These are phyloP conservation scores for Trilocha varians DNA, from an alignment of 2,888 invertebrate species.

Conservation along the genomic window DNA sequence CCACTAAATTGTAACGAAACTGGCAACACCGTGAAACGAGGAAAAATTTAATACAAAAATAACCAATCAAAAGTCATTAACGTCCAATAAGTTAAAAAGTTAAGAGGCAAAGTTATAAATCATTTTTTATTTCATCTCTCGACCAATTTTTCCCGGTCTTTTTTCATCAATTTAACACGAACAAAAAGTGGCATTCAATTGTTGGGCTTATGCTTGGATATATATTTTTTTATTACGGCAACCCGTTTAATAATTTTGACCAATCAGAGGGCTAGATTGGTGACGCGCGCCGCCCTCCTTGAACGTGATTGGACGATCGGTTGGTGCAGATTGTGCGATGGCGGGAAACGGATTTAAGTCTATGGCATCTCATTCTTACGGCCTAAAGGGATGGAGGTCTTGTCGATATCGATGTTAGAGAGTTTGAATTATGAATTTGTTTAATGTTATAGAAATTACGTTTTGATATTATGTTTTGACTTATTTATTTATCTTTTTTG, in stretches of 20 bases:
- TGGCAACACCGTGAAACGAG: slow-evolving; percentile 31
- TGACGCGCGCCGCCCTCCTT: slow-evolving; percentile 54
- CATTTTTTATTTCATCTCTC: slow-evolving; percentile 68
- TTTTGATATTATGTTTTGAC: too few relatives aligned
- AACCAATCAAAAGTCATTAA: slow-evolving; percentile 68
- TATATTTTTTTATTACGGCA: slow-evolving; percentile 59
- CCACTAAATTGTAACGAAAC: slow-evolving; percentile 26
- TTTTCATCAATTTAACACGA: slow-evolving; percentile 71
- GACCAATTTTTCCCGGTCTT: slow-evolving; percentile 61
- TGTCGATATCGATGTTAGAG: slow-evolving; percentile 21
- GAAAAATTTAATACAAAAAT: slow-evolving; percentile 32
- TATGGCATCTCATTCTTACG: slow-evolving; percentile 67
- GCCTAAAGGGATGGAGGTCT: slow-evolving; percentile 29
- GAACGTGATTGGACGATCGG: slow-evolving; percentile 46
- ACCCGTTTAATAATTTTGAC: slow-evolving; percentile 62
- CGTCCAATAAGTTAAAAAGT: slow-evolving; percentile 71
- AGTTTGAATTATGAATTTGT: not conserved
- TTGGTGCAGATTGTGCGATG: slow-evolving; percentile 63
- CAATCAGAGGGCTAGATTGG: slow-evolving; percentile 42
- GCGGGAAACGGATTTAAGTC: slow-evolving; percentile 67
- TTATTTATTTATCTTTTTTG: too few relatives aligned
- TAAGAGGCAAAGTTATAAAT: slow-evolving; percentile 64
- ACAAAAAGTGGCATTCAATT: slow-evolving; percentile 70
- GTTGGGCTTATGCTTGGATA: slow-evolving; percentile 51
- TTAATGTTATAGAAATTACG: too few relatives aligned